phyloP scores from a whole-genome alignment of 2,113 vertebrate genomes.

The Leucopsar rothschildi region DNA sequence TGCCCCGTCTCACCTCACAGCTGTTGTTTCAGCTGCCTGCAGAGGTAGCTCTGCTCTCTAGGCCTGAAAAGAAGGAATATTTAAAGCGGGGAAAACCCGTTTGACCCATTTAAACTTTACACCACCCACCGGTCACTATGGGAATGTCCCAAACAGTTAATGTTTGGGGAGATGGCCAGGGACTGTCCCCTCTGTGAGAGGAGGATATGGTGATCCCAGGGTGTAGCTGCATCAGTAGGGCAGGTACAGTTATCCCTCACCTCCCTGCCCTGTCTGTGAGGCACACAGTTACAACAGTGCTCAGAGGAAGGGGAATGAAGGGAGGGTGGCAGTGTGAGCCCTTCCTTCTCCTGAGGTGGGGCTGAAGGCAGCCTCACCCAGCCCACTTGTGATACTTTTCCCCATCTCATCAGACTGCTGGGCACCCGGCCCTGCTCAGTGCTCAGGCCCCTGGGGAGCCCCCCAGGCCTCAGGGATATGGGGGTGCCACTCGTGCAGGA shows the following conservation, averaged over 20 bases:
- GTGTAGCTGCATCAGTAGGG: background rate
- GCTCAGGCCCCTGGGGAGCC: background rate
- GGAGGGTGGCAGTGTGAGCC: background rate
- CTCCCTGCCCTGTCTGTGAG: background rate
- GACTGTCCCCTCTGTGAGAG: background rate
- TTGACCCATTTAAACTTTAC: background rate
- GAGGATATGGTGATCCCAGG: background rate
- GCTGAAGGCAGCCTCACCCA: background rate
- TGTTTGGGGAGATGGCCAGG: background rate
- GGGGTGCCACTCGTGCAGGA: background rate
- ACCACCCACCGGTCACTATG: fast-evolving
- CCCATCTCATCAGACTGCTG: background rate
- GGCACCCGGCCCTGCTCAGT: background rate
- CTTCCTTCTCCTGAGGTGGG: background rate
- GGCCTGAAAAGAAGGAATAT: background rate
- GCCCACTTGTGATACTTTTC: background rate
- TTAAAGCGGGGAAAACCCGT: fast-evolving
- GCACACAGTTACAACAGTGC: background rate
- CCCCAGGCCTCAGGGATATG: too few species aligned
- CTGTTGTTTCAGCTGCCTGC: background rate
- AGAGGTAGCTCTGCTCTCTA: background rate
- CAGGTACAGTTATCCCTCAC: background rate
- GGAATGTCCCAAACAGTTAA: too few species aligned
- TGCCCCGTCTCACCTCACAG: background rate
- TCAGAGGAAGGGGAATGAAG: background rate